phyloP scores from a whole-genome alignment of 2,888 invertebrate genomes.

The Dryobotodes eremita region DNA sequence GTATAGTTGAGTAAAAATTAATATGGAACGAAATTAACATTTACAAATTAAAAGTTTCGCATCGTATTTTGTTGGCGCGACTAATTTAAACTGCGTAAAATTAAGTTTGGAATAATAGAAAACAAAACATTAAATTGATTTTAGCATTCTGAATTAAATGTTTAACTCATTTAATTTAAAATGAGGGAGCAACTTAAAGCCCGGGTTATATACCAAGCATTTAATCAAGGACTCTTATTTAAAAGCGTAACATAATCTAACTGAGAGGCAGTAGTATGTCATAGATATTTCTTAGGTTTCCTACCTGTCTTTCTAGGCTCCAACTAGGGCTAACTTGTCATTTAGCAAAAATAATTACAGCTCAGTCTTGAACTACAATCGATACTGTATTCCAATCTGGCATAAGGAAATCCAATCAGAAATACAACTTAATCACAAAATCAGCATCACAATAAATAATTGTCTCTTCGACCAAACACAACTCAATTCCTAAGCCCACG shows the following conservation, averaged over 20 bases:
- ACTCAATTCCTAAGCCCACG: too few relatives aligned
- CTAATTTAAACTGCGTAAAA: conserved; percentile 64
- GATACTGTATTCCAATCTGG: neutral
- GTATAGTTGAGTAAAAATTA: conserved; percentile 77
- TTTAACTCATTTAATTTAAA: conserved; percentile 38
- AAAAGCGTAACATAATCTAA: neutral
- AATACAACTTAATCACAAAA: too few relatives aligned
- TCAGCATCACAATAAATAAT: too few relatives aligned
- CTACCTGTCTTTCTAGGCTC: too few relatives aligned
- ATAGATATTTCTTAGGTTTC: too few relatives aligned
- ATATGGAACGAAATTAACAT: conserved; percentile 79
- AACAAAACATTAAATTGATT: conserved; percentile 67
- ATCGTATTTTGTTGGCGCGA: conserved; percentile 62
- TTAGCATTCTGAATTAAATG: conserved; percentile 34
- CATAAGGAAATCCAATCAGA: neutral
- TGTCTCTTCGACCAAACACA: too few relatives aligned
- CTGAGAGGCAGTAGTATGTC: neutral
- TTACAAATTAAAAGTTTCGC: conserved; percentile 75
- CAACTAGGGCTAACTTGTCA: too few relatives aligned
- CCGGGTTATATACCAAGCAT: conserved; percentile 10
- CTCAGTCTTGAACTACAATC: neutral
- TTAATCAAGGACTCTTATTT: conserved; percentile 7
- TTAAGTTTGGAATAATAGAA: conserved; percentile 60
- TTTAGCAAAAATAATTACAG: too few relatives aligned
- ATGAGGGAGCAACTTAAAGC: conserved; percentile 21